Evolutionary conservation across 2,797 vertebrate genomes (phyloP), one percentile per base, ranked within the genome.

Genomic region (Argyrosomus regius): DNA sequence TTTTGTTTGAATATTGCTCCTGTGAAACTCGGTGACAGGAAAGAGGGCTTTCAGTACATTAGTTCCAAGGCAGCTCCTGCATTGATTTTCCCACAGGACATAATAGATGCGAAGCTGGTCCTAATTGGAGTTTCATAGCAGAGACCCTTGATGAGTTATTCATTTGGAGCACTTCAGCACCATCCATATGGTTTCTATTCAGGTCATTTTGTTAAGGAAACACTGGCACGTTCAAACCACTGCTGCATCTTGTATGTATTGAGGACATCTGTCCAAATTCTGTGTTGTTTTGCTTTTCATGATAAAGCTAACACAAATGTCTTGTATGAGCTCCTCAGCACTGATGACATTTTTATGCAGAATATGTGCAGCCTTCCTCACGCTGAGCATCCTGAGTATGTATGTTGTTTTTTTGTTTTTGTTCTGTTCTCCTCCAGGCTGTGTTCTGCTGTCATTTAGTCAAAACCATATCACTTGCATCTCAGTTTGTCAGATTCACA

Each of bases 71-170:
- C 80, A 87, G 75, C 74, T 77, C 70, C 72, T 71, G 64, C 83
- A 91, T 92, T 88, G 91, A 94, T 92, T 93, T 88, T 74, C 87
- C 85, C 87, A 57, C n/a, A 75, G 84, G 91, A 85, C 74, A 79
- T 18, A 28, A 20, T 67, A 77, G 82, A 91, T 75, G 82, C 73
- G 74, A 76, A 64, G 72, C 86, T 4, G 53, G 63, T 83, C 82
- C 78, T 91, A 83, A 89, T 91, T 88, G 84, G 79, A 91, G 77
- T 82, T 78, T 88, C 75, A 77, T 81, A 83, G 81, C 59, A 18
- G 48, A 86, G 75, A 78, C 71, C n/a, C 72, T 70, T 75, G 67
- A 85, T 83, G 74, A 83, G 85, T 78, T 84, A 78, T 88, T 87
- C 53, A 71, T 89, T 85, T 73, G 13, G 65, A 82, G 69, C 66